These are phyloP conservation scores for Lepidocyrtinus sp. DNA, from an alignment of 2,888 invertebrate species.

Conservation along the genomic window DNA sequence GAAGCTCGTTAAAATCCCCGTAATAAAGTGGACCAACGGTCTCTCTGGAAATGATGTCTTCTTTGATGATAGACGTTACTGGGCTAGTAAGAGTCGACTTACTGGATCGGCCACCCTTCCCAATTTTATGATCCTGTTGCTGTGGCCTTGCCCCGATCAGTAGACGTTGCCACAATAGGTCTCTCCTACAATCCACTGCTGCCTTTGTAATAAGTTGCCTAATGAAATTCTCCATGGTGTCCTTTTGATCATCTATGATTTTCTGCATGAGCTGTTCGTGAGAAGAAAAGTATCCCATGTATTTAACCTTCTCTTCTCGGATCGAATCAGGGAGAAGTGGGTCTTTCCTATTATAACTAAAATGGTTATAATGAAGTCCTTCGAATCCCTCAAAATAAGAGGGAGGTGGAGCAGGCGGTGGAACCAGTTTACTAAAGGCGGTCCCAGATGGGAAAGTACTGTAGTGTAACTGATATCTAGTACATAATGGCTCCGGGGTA, in stretches of 20 bases:
- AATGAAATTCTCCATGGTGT: constrained; percentile 76
- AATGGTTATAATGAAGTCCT: constrained; percentile 21
- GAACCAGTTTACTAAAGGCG: constrained; percentile 39
- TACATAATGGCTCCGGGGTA: constrained; percentile 63
- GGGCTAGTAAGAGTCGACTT: constrained; percentile 1
- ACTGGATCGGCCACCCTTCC: constrained; percentile 64
- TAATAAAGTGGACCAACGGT: constrained; percentile 74
- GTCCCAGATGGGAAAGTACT: background rate
- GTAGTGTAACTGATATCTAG: constrained; percentile 5
- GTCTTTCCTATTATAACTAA: background rate
- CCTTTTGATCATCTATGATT: constrained; percentile 77
- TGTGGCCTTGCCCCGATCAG: constrained; percentile 72
- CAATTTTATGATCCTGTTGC: constrained; percentile 69
- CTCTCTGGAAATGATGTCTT: constrained; percentile 46
- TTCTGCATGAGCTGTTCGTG: constrained; percentile 80
- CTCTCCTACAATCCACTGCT: constrained; percentile 80
- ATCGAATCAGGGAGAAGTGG: constrained; percentile 60
- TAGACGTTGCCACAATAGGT: constrained; percentile 81
- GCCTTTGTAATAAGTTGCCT: constrained; percentile 78
- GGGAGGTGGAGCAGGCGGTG: constrained; percentile 47
- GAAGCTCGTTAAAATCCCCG: constrained; percentile 79
- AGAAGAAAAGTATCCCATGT: constrained; percentile 80
- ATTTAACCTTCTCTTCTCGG: constrained; percentile 79
- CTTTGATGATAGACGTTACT: constrained; percentile 18
- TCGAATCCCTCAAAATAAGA: constrained; percentile 42